These are phyloP conservation scores for Leptobrachium ailaonicum DNA, from an alignment of 2,113 vertebrate species.

Conservation along the genomic window DNA sequence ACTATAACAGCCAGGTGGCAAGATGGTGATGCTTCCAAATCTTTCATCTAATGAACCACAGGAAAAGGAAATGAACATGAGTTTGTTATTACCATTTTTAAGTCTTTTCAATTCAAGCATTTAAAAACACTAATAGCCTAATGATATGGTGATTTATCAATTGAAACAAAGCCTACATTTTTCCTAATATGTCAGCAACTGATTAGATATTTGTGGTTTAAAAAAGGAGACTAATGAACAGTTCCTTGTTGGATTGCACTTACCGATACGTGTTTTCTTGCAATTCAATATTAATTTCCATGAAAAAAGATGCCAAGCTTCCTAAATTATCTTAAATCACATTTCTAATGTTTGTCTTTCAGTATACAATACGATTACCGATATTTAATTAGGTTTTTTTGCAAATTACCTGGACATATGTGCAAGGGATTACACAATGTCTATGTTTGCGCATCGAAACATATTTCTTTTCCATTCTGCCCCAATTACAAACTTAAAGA, in stretches of 20 bases:
- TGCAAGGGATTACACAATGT: too few species aligned
- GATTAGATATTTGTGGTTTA: conserved; percentile 3
- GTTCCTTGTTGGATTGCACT: conserved; percentile 20
- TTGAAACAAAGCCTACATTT: conserved; percentile 1
- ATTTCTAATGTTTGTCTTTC: conserved; percentile 23
- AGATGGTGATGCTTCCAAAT: conserved; percentile 78
- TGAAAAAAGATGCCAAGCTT: not conserved
- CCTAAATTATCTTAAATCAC: not conserved
- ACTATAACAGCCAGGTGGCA: conserved; percentile 93
- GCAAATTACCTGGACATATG: too few species aligned
- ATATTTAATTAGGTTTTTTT: not conserved
- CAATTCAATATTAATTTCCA: not conserved
- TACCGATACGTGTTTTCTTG: conserved; percentile 16
- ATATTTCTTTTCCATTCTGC: too few species aligned
- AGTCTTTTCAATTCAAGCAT: conserved; percentile 20
- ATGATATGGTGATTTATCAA: not conserved
- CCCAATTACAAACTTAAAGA: too few species aligned
- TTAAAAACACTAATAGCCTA: not conserved
- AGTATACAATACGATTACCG: conserved; percentile 10
- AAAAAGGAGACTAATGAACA: not conserved
- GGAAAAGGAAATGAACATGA: not conserved
- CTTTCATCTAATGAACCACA: conserved; percentile 13
- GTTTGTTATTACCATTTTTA: conserved; percentile 29
- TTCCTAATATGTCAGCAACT: not conserved
- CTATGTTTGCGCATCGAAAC: too few species aligned